These are phyloP conservation scores for Tupaia tana DNA, from an alignment of 2,113 vertebrate genomes.

Conservation along the genomic window DNA sequence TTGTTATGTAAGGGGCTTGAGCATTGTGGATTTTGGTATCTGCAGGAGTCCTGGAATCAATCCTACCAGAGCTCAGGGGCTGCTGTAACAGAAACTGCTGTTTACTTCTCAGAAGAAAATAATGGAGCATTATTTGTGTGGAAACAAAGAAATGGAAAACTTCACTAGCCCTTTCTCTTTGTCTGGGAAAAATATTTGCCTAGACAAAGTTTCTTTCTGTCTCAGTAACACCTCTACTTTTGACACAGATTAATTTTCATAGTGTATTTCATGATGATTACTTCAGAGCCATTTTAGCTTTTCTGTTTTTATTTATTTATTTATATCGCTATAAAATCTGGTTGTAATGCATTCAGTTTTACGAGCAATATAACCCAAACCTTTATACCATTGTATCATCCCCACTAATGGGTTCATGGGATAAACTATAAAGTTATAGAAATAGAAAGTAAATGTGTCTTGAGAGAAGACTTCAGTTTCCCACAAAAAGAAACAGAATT, in stretches of 20 bases:
- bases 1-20: no score
- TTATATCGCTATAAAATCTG: background rate
- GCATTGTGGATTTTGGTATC: no score
- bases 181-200: background rate
- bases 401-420: background rate
- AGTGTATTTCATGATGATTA: background rate
- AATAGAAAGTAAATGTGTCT: background rate
- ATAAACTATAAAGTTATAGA: no score
- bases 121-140: background rate
- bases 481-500: background rate
- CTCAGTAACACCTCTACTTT: background rate
- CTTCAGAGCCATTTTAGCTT: background rate
- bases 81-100: background rate
- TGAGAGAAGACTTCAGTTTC: background rate
- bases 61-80: no score
- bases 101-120: background rate
- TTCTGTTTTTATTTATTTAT: background rate
- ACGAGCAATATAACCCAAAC: background rate
- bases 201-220: background rate
- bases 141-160: background rate
- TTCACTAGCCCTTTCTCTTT: background rate
- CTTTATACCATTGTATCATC: background rate
- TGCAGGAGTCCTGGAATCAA: no score
- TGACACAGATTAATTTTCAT: background rate
- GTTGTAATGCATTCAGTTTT: background rate